Evolutionary conservation across 2,113 vertebrate species (phyloP).

Genomic region (Chunga burmeisteri): DNA sequence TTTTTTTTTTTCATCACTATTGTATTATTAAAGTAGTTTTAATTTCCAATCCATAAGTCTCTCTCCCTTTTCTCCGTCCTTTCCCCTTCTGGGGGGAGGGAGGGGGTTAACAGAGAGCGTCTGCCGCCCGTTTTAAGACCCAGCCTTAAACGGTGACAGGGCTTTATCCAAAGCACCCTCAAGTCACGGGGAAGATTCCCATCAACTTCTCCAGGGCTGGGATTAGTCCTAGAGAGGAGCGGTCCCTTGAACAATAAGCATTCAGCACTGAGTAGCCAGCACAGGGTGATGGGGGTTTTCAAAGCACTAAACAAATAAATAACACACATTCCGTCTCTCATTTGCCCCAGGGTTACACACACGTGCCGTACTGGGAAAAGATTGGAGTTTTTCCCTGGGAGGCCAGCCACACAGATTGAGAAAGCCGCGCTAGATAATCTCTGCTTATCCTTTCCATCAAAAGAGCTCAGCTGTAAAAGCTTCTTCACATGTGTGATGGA

Average conservation of each 20-base stretch:
- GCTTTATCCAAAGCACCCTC: background rate
- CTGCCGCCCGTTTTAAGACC: too few species aligned
- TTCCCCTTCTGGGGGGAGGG: too few species aligned
- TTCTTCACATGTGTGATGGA: background rate
- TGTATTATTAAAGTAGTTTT: too few species aligned
- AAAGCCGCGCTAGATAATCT: background rate
- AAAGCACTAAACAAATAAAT: conserved; percentile 54
- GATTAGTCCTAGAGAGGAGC: background rate
- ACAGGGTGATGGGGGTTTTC: background rate
- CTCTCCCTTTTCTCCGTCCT: too few species aligned
- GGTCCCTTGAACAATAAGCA: background rate
- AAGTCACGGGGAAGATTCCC: background rate
- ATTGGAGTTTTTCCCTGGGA: conserved; percentile 11
- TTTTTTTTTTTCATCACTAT: too few species aligned
- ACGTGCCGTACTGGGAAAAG: background rate
- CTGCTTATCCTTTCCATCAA: background rate
- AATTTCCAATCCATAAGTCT: too few species aligned
- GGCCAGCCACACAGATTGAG: conserved; percentile 36
- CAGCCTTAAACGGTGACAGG: too few species aligned
- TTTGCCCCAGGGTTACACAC: background rate
- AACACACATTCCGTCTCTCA: conserved; percentile 25
- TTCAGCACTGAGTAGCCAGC: background rate
- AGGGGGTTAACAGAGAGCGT: too few species aligned
- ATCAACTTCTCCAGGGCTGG: background rate
- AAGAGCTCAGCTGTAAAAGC: conserved; percentile 1